Evolutionary conservation across 1,140 invertebrate genomes (phyloP), one percentile per base, ranked within the genome.

Genomic region (Lepidurus couesii): DNA sequence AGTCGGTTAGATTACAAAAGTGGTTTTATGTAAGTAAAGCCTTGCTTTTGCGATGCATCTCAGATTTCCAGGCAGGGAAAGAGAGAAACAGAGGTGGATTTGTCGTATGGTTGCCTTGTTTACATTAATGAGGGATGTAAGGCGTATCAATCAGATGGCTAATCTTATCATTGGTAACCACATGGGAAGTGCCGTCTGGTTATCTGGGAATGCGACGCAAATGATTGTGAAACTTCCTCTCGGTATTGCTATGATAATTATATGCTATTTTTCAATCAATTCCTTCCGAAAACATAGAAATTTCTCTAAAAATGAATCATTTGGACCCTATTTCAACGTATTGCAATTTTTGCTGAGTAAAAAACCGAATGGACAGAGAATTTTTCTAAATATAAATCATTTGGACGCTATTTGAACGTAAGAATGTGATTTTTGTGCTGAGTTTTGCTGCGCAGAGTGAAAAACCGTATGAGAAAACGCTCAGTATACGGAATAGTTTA

Each of bases 71-170:
- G 53, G 16, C 13, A 21, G 13, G 53, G 9, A 21, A 65, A 1
- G 53, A 65, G 53, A 65, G 53, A 65, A 65, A 65, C 10, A 10
- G 45, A 47, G 16, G 10, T 11, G n/a, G 53, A 65, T 13, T 10
- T 65, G 53, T 13, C 53, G 53, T 65, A 65, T 13, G 53, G 53
- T 65, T 21, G 53, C 53, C 53, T 65, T 65, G 53, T 65, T 65
- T 65, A 65, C 53, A 65, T 65, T 65, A 65, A 65, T 65, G 53
- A 65, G 53, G 53, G 53, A 65, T 65, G 53, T 65, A 21, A 65
- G 53, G 53, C 53, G n/a, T 65, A 65, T 65, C 53, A 65, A 65
- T 65, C 9, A 65, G 53, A 65, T 65, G 53, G 53, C 53, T 65
- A 21, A 65, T 65, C 53, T 65, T 65, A 65, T 65, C 53, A 65